Base-by-base conservation (phyloP, 2,113 vertebrate species). In the Corythaixoides concolor region DNA sequence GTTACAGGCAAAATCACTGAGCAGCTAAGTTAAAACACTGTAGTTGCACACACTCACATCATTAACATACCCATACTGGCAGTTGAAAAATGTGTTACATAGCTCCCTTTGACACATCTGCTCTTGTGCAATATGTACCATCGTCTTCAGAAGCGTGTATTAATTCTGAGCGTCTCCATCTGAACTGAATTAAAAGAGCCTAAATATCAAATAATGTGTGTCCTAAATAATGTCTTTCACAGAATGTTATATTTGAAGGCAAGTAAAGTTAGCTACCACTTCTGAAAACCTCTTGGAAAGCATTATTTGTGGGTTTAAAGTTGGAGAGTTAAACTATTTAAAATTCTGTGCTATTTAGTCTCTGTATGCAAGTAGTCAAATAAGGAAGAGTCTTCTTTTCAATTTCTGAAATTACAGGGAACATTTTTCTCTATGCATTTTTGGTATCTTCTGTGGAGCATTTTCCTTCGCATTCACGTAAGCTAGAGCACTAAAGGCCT, bases 91-190 rank as follows among this genome's bases (percentile, higher is more conserved):
- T 78, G 5, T 90, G 22, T 86, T 72, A 60, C 58, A 66, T 47
- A 87, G 49, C n/a, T 67, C 39, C n/a, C 62, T 92, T 47, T 85
- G 53, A 91, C 89, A 89, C 80, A 90, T 92, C 69, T 96, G 73
- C 27, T 96, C 68, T 93, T 88, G 47, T 64, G 73, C 83, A 87
- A 86, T 86, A 83, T 37, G 17, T 77, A 67, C 68, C 33, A 81
- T 83, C 74, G 47, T 78, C 88, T 88, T 92, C 76, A 49, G 52
- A 93, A 87, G 43, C 2, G 6, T 83, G 39, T 87, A 75, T 67
- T 94, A 45, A 64, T 67, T 91, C 72, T 90, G 58, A 89, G 28
- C 91, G 27, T 6, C 39, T 93, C 87, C 35, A 82, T 94, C 62
- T 95, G 95, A 94, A 81, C 16, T 12, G 64, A 83, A 87, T 84